Base-by-base conservation (phyloP, 2,113 vertebrate species). In the Ictalurus punctatus region DNA sequence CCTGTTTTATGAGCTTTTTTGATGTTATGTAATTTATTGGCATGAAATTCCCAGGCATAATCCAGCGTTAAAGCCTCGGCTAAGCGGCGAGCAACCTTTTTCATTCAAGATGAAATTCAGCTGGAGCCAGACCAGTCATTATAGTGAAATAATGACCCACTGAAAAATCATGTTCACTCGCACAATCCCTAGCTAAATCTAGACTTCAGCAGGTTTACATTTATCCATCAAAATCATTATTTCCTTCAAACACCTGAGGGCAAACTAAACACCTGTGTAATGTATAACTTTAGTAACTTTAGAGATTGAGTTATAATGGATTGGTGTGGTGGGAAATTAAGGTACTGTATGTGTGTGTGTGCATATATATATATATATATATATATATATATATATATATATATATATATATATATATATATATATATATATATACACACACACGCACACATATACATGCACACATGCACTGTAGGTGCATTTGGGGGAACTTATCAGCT, bases 1-100 rank as follows among this genome's bases (percentile, higher is more conserved):
- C 92, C 90, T 93, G 56, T 88, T 95, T 95, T 95, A 95, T 92
- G 85, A 92, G 58, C 40, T 88, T 91, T 82, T 93, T 95, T 95
- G 88, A 95, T 95, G 94, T 94, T 90, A 81, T 92, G 89, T 94
- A 93, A 95, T 95, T 95, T 95, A 95, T 93, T 94, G 93, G 92
- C 94, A 67, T 90, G 17, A 87, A 82, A 85, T 90, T 90, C 59
- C 63, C 90, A 91, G 58, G 80, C 76, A 44, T 73, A 69, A 88
- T 92, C 86, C 90, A 92, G 92, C 91, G 85, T 85, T 90, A 86
- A 91, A 92, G 83, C 90, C 17, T 76, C 8, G 91, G 87, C 89
- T 89, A 94, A 93, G 91, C 90, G 83, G 87, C 87, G 90, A 94
- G 92, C 91, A 85, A 91, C 65, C 90, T 93, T 88, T 92, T 94